Base-by-base conservation (phyloP, 2,797 vertebrate genomes). In the Mormyrops attenuatus region DNA sequence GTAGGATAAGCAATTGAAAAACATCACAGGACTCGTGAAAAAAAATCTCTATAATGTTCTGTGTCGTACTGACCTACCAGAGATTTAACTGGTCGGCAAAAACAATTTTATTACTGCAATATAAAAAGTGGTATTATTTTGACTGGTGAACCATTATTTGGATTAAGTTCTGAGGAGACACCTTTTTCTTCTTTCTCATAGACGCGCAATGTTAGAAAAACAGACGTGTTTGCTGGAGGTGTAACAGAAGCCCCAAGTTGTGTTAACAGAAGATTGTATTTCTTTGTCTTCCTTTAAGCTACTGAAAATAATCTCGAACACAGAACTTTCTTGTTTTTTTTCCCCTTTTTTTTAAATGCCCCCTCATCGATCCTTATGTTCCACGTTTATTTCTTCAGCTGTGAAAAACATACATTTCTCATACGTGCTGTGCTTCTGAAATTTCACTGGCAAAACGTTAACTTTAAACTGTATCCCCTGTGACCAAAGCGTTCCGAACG, bases 351-450 rank as follows among this genome's bases (percentile, higher is more conserved):
- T 38, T 55, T 8, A 34, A 52, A 55, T 55, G 9, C 53, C 50
- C 77, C 20, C 41, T 15, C 22, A 13, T 26, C 69, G 57, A 20
- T 57, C 53, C 77, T 60, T 30, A 20, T 60, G 20, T 47, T 30
- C 77, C n/a, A 57, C 5, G 88, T 60, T 57, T 89, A 85, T 60
- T 89, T 85, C 52, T 89, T 20, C 69, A 20, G 30, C 88, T 38
- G 47, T 26, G 53, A 66, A 57, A 82, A 73, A 41, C 52, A 63
- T 80, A 85, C 85, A 87, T 9, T 55, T 87, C 53, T 52, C 85
- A 38, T 30, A 80, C 6, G 7, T 17, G 30, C 57, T 5, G 38
- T n/a, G 22, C 87, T 49, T 49, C 87, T 63, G 87, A 88, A 88
- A 63, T 88, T 66, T 88, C 87, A 63, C 38, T 22, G 53, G 50